Evolutionary conservation across 2,113 vertebrate species (phyloP).

Genomic region (Ptilorrhoa leucosticta): DNA sequence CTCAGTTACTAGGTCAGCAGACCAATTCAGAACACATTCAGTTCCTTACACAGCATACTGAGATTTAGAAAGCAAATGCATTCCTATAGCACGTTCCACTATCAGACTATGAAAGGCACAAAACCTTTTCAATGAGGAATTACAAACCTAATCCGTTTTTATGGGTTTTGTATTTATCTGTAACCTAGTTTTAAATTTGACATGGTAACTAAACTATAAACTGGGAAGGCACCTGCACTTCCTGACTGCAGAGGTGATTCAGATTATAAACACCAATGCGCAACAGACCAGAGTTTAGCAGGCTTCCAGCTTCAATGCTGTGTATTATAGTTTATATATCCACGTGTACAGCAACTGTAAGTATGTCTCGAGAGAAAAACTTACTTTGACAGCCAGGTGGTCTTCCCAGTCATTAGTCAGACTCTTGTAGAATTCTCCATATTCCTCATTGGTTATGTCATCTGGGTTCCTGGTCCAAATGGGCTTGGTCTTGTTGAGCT

Average conservation of each 20-base stretch:
- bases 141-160: rapidly evolving
- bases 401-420: constrained; percentile 88
- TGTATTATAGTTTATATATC: rapidly evolving
- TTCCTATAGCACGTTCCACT: background rate
- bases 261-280: rapidly evolving
- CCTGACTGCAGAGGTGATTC: rapidly evolving
- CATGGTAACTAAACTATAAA: rapidly evolving
- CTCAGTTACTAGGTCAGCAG: rapidly evolving
- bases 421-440: constrained; percentile 96
- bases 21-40: rapidly evolving
- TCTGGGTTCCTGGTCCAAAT: constrained; percentile 96
- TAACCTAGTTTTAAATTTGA: rapidly evolving
- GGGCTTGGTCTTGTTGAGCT: constrained; percentile 72
- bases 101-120: background rate
- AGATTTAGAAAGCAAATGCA: rapidly evolving
- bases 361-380: rapidly evolving
- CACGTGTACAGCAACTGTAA: rapidly evolving
- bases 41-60: rapidly evolving
- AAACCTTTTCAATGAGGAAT: rapidly evolving
- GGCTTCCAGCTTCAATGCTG: background rate
- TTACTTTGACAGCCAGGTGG: constrained; percentile 83
- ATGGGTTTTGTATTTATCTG: rapidly evolving
- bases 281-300: rapidly evolving
- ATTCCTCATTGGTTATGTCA: constrained; percentile 93
- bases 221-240: rapidly evolving